phyloP scores from a whole-genome alignment of 2,113 vertebrate genomes.

The Agapornis roseicollis region DNA sequence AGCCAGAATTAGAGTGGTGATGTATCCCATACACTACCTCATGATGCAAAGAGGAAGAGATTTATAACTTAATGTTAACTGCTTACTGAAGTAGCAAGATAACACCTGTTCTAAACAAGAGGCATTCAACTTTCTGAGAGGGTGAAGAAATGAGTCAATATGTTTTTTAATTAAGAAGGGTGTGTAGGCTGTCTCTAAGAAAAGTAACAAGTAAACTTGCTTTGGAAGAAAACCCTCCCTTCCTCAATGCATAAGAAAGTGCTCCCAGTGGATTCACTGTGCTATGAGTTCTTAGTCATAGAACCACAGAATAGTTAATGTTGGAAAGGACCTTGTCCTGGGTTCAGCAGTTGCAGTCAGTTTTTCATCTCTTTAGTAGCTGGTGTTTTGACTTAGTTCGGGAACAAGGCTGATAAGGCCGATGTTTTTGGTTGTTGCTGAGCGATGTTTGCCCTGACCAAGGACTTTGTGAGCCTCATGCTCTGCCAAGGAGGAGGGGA shows the following conservation, averaged over 20 bases:
- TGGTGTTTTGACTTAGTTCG: no score
- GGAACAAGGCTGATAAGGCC: no score
- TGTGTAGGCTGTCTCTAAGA: background rate
- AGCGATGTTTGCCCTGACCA: no score
- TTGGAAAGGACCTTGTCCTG: background rate
- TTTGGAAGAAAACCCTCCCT: background rate
- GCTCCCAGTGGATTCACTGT: background rate
- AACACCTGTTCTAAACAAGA: background rate
- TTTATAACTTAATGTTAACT: background rate
- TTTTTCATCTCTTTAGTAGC: no score
- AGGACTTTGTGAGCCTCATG: no score
- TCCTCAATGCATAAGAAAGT: background rate
- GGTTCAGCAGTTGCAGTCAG: no score
- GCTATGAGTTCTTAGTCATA: background rate
- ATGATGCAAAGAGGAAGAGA: background rate
- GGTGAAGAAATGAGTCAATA: background rate
- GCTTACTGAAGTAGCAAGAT: background rate
- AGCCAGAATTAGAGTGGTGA: background rate
- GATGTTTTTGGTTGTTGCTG: no score
- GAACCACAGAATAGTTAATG: background rate
- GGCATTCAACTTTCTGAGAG: background rate
- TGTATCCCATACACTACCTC: background rate
- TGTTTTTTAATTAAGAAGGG: background rate
- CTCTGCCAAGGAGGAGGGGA: no score
- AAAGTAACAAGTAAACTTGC: background rate